Percentiles rank a stretch among this genome's conserved stretches.
Evolutionary conservation across 2,888 invertebrate species (phyloP).

Genomic region (Morpho achilles): DNA sequence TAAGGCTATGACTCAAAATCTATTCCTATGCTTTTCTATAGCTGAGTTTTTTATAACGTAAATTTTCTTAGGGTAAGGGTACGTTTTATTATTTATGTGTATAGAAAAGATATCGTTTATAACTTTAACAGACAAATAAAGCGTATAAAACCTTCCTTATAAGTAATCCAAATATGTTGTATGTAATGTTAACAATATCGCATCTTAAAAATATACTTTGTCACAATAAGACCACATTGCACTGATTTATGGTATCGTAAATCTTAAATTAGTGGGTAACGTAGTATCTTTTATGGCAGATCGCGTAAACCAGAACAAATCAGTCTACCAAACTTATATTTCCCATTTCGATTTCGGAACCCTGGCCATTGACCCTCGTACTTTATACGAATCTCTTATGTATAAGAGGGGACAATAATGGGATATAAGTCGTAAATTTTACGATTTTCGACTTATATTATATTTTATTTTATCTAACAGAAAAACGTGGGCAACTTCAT

Average conservation of each 20-base stretch:
- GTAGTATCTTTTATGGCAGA: conserved; percentile 45
- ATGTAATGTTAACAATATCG: neutral
- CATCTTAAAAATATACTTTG: conserved; percentile 30
- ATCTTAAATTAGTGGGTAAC: conserved; percentile 61
- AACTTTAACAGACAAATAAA: too few relatives aligned
- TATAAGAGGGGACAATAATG: conserved; percentile 18
- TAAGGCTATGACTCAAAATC: too few relatives aligned
- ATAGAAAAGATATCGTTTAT: too few relatives aligned
- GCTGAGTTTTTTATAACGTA: too few relatives aligned
- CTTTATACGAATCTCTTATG: conserved; percentile 33
- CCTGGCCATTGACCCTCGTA: conserved; percentile 22
- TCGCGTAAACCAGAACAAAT: conserved; percentile 61
- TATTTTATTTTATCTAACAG: too few relatives aligned
- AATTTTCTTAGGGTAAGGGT: too few relatives aligned
- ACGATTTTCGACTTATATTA: too few relatives aligned
- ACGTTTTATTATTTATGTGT: too few relatives aligned
- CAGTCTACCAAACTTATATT: conserved; percentile 45
- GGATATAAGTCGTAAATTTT: conserved; percentile 4
- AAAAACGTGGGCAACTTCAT: too few relatives aligned
- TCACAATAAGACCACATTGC: conserved; percentile 52
- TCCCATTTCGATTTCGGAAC: conserved; percentile 39
- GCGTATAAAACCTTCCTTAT: too few relatives aligned
- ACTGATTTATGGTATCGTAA: conserved; percentile 62
- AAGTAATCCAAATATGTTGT: too few relatives aligned
- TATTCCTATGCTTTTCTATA: too few relatives aligned